Percentiles rank a stretch among this genome's conserved stretches.
phyloP scores from a whole-genome alignment of 1,140 invertebrate genomes.

The Diachasmimorpha longicaudata region DNA sequence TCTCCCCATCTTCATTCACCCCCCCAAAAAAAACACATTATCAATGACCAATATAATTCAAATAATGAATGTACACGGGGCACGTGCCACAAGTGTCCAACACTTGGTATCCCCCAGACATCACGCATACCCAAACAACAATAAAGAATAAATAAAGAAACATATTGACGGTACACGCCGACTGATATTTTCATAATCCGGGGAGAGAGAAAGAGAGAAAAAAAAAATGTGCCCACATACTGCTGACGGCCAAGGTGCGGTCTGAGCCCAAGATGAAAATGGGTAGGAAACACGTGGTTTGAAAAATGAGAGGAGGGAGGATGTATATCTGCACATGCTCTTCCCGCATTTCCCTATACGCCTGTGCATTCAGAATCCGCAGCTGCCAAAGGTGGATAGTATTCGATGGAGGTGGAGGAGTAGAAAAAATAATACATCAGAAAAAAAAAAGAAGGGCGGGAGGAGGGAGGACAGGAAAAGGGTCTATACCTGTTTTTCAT shows the following conservation, averaged over 20 bases:
- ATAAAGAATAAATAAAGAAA: background rate
- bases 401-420: background rate
- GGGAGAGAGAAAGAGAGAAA: background rate
- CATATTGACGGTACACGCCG: background rate
- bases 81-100: background rate
- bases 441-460: background rate
- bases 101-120: background rate
- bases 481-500: slow-evolving; percentile 21
- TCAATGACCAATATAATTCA: background rate
- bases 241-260: slow-evolving; percentile 22
- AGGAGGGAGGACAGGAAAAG: slow-evolving; percentile 2
- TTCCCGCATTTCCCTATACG: slow-evolving; percentile 29
- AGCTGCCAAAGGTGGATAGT: slow-evolving; percentile 17
- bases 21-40: background rate
- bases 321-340: slow-evolving; percentile 22
- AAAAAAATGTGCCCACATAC: background rate
- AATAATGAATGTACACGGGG: background rate
- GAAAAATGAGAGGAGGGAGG: slow-evolving; percentile 14
- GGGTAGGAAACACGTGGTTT: slow-evolving; percentile 16
- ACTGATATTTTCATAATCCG: slow-evolving; percentile 20
- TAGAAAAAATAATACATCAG: background rate
- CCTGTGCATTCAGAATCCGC: slow-evolving; percentile 36
- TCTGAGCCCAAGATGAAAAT: slow-evolving; percentile 14
- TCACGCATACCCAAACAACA: background rate
- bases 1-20: background rate